phyloP scores from a whole-genome alignment of 2,888 invertebrate species.

The Eremobia ochroleuca region DNA sequence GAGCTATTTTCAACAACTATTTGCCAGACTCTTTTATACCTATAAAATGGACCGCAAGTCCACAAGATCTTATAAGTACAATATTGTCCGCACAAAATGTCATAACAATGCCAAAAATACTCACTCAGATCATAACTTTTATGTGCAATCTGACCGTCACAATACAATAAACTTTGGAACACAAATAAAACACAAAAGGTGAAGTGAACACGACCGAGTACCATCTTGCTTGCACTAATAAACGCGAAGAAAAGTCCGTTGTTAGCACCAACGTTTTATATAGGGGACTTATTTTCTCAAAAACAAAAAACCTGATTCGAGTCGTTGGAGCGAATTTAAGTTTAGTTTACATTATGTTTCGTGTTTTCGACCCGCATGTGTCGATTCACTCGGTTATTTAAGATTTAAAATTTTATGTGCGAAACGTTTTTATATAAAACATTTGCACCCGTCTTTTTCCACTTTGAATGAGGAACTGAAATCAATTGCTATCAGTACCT shows the following conservation, averaged over 20 bases:
- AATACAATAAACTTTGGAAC: conserved; percentile 59
- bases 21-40: neutral
- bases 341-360: conserved; percentile 39
- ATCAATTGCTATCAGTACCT: neutral
- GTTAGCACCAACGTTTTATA: conserved; percentile 71
- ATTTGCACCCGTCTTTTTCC: neutral
- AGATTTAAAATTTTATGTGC: neutral
- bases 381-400: conserved; percentile 7
- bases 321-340: conserved; percentile 45
- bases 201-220: conserved; percentile 64
- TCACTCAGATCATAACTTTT: conserved; percentile 62
- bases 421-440: neutral
- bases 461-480: neutral
- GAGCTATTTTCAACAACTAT: neutral
- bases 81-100: conserved; percentile 15
- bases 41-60: neutral
- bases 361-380: conserved; percentile 24
- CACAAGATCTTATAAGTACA: neutral
- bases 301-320: conserved; percentile 72
- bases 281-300: conserved; percentile 68
- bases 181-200: conserved; percentile 64
- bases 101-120: conserved; percentile 49
- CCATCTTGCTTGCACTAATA: conserved; percentile 75
- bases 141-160: conserved; percentile 68
- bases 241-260: conserved; percentile 67